Evolutionary conservation across 2,113 vertebrate genomes (phyloP), one percentile per base, ranked within the genome.

Genomic region (Trogon melanurus): DNA sequence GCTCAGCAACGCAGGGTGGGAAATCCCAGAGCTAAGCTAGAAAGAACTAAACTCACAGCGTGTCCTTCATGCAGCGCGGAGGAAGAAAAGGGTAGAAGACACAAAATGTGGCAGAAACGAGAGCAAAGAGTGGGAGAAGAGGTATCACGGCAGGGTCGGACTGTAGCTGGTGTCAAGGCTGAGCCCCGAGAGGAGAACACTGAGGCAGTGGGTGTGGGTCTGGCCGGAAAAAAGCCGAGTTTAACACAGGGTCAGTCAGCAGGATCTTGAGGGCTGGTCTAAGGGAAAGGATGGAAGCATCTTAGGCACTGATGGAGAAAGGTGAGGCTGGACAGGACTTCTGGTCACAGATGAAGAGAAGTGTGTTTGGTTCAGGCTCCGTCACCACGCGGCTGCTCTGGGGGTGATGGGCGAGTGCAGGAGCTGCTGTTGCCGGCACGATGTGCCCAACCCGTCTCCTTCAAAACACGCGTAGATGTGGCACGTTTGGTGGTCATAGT

Each of bases 291-390:
- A 2, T 11, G n/a, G 69, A 6, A 51, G 23, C 30, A 16, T 29
- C 51, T 34, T 10, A 5, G 18, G 9, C 1, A 1, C 26, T 15
- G 64, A 10, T 4, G 23, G 64, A 1, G 6, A 25, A 13, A 10
- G 57, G 76, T 4, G 64, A 29, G 64, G 51, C 51, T 30, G 57
- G 45, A 12, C 11, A 38, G 60, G 53, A 10, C 53, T 34, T 4
- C 38, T 32, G 21, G 3, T 3, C 48, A 11, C 6, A 29, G 47
- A 6, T 2, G 14, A 11, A 12, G 26, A 30, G 29, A 15, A 45
- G 2, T 2, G 5, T 1, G 21, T 7, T n/a, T 1, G 0, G 9
- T n/a, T n/a, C 7, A 57, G 44, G 8, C 36, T 60, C 67, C 26
- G 64, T 26, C 45, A n/a, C 50, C 27, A 17, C 11, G 1, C 13